Base-by-base conservation (phyloP, 2,797 vertebrate species). In the Ara ararauna region DNA sequence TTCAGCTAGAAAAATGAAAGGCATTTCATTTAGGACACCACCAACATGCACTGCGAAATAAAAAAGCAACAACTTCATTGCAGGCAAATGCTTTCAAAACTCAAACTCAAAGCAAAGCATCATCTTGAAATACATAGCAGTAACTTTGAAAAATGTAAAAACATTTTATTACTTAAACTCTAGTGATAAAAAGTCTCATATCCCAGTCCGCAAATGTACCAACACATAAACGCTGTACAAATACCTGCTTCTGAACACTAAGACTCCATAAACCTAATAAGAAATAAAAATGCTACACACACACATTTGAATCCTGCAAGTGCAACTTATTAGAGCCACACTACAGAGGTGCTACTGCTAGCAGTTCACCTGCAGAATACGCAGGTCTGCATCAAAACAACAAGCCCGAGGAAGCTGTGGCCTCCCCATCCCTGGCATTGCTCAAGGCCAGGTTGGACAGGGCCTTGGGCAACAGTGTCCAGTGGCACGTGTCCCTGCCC, bases 1-100 rank as follows among this genome's bases (percentile, higher is more conserved):
- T 99, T 99, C 94, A 99, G 96, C 99, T 99, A 54, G 48, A 97
- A 96, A 96, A 74, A 75, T 22, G 13, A 2, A 77, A 70, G 1
- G 4, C 2, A 5, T 36, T 74, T 44, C 17, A 16, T 23, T 86
- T 29, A 88, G 34, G 27, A 75, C 22, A 44, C 8, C 27, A 38
- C 4, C 42, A 67, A 61, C 2, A 61, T 0, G 1, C 19, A 32
- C 13, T 76, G 54, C 2, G 48, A 78, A 80, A 34, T 2, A 32
- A 19, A 30, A 36, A 19, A 54, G 2, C 3, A 87, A 44, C 1
- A 17, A 18, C 7, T 61, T 72, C 32, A 21, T 10, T 40, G 21
- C 30, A 80, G 42, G 3, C 23, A 30, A 53, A 54, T 8, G 56
- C 34, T 36, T 60, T 60, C 34, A 60, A 36, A 60, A 60, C 34